Conservation (phyloP, 1,140 invertebrate species). For the Antheraea mylitta region DNA sequence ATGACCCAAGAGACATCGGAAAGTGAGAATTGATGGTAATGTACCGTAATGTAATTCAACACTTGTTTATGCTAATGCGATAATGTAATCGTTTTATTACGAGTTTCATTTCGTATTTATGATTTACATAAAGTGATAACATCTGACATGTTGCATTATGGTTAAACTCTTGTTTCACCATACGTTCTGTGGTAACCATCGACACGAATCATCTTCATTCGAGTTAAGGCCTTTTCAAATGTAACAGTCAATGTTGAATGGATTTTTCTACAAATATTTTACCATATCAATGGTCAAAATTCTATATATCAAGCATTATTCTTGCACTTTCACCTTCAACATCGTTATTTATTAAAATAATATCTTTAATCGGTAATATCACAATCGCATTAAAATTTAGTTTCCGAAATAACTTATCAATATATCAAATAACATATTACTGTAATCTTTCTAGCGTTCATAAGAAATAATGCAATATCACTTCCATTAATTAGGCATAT, state of each 20-base stretch:
- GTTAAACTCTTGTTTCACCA: background rate
- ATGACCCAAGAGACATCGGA: constrained; percentile 8
- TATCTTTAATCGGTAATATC: too few relatives aligned
- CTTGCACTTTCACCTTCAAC: too few relatives aligned
- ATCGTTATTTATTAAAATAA: too few relatives aligned
- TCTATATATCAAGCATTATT: too few relatives aligned
- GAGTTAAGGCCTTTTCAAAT: background rate
- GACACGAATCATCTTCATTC: background rate
- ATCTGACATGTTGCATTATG: background rate
- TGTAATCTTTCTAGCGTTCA: background rate
- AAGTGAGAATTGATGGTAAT: constrained; percentile 46
- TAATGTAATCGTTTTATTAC: background rate
- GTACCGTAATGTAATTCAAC: constrained; percentile 13
- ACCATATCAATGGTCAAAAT: too few relatives aligned
- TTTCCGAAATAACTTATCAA: too few relatives aligned
- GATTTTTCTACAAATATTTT: background rate
- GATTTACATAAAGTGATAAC: background rate
- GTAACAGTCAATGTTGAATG: background rate
- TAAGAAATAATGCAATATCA: background rate
- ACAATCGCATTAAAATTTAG: too few relatives aligned
- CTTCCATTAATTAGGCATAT: background rate
- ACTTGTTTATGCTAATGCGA: constrained; percentile 7
- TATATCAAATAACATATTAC: too few relatives aligned
- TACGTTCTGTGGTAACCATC: background rate
- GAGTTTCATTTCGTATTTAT: constrained; percentile 1